A percentile compares a stretch with the other conserved stretches of the same genome.
phyloP scores from a whole-genome alignment of 2,113 vertebrate genomes.

The Rafetus swinhoei region DNA sequence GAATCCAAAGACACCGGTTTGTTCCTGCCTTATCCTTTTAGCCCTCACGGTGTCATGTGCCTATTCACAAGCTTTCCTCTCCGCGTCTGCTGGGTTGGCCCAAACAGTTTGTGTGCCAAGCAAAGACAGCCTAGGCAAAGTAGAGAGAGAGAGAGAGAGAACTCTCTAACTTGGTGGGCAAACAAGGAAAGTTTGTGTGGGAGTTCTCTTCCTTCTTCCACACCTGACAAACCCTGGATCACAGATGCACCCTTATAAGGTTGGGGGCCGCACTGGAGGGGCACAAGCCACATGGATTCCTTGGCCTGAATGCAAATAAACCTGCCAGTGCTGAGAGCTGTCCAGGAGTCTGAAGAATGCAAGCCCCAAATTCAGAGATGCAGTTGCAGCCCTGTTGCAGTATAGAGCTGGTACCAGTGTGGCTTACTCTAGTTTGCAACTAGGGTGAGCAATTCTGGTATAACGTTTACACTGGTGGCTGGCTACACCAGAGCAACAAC shows the following conservation, averaged over 20 bases:
- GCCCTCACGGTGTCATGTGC: too few relatives aligned
- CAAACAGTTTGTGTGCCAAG: not conserved
- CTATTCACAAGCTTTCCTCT: too few relatives aligned
- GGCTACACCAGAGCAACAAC: not conserved
- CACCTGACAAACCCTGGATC: not conserved
- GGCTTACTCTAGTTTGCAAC: not conserved
- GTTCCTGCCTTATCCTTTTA: too few relatives aligned
- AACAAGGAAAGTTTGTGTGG: not conserved
- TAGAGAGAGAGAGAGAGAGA: not conserved
- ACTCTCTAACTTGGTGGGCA: not conserved
- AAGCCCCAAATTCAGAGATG: not conserved
- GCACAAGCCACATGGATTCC: not conserved
- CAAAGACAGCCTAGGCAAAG: not conserved
- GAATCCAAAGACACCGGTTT: too few relatives aligned
- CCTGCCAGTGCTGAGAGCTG: not conserved
- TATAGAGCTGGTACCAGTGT: not conserved
- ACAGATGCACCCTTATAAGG: too few relatives aligned
- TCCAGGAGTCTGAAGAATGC: accelerated
- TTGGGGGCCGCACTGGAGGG: not conserved
- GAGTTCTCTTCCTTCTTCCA: not conserved
- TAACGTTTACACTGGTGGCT: accelerated
- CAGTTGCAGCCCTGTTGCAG: not conserved
- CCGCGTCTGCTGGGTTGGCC: too few relatives aligned
- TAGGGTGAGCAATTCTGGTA: accelerated
- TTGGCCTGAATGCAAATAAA: not conserved